Percentiles rank a stretch among this genome's conserved stretches.
phyloP scores from a whole-genome alignment of 2,797 vertebrate genomes.

The Myotis pilosus region DNA sequence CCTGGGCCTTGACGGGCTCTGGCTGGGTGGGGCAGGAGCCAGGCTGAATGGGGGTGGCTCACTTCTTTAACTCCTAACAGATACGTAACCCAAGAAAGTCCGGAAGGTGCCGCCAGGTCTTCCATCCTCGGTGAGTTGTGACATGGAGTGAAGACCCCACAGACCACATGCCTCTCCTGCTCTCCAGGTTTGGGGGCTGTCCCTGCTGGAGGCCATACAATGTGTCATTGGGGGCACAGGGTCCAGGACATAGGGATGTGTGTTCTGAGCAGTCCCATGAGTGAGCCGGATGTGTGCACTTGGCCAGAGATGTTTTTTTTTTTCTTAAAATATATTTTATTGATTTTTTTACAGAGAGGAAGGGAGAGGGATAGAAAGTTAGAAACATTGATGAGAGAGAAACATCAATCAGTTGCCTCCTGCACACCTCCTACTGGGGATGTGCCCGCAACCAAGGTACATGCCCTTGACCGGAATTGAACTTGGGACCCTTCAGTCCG shows the following conservation, averaged over 20 bases:
- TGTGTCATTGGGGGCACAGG: rapidly evolving
- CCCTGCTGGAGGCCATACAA: rapidly evolving
- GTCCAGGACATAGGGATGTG: not conserved
- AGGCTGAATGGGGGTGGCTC: rapidly evolving
- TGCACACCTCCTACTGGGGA: too few relatives aligned
- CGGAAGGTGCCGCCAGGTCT: conserved; percentile 98
- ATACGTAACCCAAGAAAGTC: conserved; percentile 91
- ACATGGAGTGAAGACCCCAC: not conserved
- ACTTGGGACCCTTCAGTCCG: too few relatives aligned
- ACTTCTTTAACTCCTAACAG: not conserved
- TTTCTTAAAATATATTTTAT: too few relatives aligned
- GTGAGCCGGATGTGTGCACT: rapidly evolving
- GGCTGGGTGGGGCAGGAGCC: not conserved
- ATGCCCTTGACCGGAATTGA: too few relatives aligned
- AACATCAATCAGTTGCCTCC: too few relatives aligned
- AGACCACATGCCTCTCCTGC: not conserved
- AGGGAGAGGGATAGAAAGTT: too few relatives aligned
- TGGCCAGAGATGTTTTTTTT: not conserved
- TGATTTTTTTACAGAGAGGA: too few relatives aligned
- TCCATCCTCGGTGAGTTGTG: conserved; percentile 94
- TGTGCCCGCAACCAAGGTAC: too few relatives aligned
- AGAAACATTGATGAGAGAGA: too few relatives aligned
- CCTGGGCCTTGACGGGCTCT: not conserved
- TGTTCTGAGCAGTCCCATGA: not conserved
- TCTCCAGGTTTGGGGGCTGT: not conserved